phyloP scores from a whole-genome alignment of 2,888 invertebrate genomes.

The Agrotis exclamationis region DNA sequence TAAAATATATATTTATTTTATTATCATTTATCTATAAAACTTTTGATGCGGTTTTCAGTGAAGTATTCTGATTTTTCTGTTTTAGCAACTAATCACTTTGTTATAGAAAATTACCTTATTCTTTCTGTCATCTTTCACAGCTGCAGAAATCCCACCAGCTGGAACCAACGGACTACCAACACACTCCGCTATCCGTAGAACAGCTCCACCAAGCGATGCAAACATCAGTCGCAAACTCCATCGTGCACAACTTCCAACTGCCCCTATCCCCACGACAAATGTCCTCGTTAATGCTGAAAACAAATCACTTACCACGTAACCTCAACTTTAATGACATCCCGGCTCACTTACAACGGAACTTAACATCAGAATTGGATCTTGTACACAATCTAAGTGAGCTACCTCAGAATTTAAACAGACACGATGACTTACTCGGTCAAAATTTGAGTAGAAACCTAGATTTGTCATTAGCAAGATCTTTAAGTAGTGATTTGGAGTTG shows the following conservation, averaged over 20 bases:
- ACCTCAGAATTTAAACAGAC: slow-evolving; percentile 75
- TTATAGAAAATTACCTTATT: no score
- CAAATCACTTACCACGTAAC: slow-evolving; percentile 80
- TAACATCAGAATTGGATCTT: slow-evolving; percentile 77
- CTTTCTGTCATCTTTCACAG: slow-evolving; percentile 65
- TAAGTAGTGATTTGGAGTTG: slow-evolving; percentile 72
- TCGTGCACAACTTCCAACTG: slow-evolving; percentile 85
- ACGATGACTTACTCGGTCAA: slow-evolving; percentile 71
- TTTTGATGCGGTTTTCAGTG: no score
- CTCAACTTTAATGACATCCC: slow-evolving; percentile 84
- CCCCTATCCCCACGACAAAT: slow-evolving; percentile 86
- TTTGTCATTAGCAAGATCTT: slow-evolving; percentile 59
- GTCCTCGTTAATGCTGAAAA: slow-evolving; percentile 86
- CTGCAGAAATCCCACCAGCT: slow-evolving; percentile 84
- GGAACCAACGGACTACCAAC: slow-evolving; percentile 81
- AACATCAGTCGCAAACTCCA: slow-evolving; percentile 74
- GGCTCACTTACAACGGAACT: slow-evolving; percentile 75
- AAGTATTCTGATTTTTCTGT: no score
- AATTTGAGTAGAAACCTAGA: slow-evolving; percentile 67
- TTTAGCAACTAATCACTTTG: no score
- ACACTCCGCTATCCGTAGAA: slow-evolving; percentile 85
- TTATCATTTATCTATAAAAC: no score
- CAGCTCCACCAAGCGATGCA: slow-evolving; percentile 88
- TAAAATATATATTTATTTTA: no score
- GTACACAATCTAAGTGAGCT: slow-evolving; percentile 77